A percentile compares a stretch with the other conserved stretches of the same genome.
phyloP scores from a whole-genome alignment of 2,888 invertebrate species.

The Drosophila subsilvestris region DNA sequence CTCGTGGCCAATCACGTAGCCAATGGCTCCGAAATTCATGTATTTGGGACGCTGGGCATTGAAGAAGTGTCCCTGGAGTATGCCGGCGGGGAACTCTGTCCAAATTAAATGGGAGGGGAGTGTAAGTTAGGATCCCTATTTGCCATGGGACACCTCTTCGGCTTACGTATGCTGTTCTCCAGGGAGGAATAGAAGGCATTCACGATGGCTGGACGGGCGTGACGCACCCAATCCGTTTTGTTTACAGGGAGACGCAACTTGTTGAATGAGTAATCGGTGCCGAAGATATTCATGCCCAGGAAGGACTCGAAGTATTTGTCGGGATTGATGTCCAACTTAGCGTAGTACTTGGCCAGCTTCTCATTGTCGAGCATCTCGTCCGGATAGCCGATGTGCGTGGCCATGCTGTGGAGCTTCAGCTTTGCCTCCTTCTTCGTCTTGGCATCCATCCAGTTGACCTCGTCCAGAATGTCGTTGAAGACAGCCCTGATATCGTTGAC shows the following conservation, averaged over 20 bases:
- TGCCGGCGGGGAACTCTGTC: constrained; percentile 96
- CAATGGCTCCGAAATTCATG: constrained; percentile 96
- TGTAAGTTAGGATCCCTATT: background rate
- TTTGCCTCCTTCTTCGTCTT: constrained; percentile 90
- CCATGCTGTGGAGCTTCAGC: constrained; percentile 92
- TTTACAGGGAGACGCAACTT: constrained; percentile 91
- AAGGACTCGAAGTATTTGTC: constrained; percentile 90
- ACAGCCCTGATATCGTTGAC: constrained; percentile 92
- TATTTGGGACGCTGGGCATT: constrained; percentile 94
- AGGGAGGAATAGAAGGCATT: constrained; percentile 94
- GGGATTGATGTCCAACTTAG: constrained; percentile 89
- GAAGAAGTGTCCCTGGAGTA: constrained; percentile 96
- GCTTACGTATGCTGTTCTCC: constrained; percentile 95
- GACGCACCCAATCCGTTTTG: constrained; percentile 93
- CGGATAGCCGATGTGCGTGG: constrained; percentile 96
- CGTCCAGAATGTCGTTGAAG: constrained; percentile 91
- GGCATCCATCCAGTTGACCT: constrained; percentile 97
- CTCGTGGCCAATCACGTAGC: constrained; percentile 96
- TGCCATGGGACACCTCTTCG: background rate
- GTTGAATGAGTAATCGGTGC: constrained; percentile 91
- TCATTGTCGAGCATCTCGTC: constrained; percentile 93
- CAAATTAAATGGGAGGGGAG: background rate
- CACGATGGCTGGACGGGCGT: constrained; percentile 92
- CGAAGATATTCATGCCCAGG: constrained; percentile 91
- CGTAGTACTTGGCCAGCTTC: constrained; percentile 92